A percentile compares a stretch with the other conserved stretches of the same genome.
phyloP scores from a whole-genome alignment of 30 jellyfish, hydroid and myxozoan genomes.

The Aurelia sp. region DNA sequence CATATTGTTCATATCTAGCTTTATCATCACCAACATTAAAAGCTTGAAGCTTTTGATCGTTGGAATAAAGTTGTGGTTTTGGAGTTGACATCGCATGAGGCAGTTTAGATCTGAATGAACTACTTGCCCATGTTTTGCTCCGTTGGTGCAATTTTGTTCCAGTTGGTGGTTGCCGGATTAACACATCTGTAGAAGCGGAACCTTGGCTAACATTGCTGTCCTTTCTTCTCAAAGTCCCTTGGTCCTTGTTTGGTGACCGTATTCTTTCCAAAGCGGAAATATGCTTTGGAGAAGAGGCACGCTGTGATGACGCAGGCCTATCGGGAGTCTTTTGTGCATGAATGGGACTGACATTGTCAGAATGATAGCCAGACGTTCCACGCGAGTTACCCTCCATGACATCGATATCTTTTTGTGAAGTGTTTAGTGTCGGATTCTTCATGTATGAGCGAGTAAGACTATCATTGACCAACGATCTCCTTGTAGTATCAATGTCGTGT shows the following conservation, averaged over 20 bases:
- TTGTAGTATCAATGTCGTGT: background rate
- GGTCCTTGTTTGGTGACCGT: background rate
- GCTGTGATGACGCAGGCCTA: background rate
- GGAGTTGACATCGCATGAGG: constrained; percentile 65
- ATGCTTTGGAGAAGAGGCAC: constrained; percentile 9
- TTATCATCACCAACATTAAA: background rate
- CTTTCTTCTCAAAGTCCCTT: background rate
- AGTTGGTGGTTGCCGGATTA: constrained; percentile 71
- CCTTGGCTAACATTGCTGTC: constrained; percentile 47
- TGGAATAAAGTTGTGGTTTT: background rate
- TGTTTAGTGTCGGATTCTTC: background rate
- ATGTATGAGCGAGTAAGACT: background rate
- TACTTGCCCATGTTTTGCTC: constrained; percentile 77
- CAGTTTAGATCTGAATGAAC: background rate
- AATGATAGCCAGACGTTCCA: constrained; percentile 75
- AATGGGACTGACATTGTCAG: constrained; percentile 44
- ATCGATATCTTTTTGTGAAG: background rate
- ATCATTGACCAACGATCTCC: background rate
- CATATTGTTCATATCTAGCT: background rate
- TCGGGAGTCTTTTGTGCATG: background rate
- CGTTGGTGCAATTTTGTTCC: constrained; percentile 79
- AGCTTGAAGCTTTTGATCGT: background rate
- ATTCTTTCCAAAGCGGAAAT: constrained; percentile 1
- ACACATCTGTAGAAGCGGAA: constrained; percentile 49
- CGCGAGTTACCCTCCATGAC: constrained; percentile 48